A percentile compares a stretch with the other conserved stretches of the same genome.
phyloP scores from a whole-genome alignment of 2,113 vertebrate species.

The Poeciliopsis occidentalis region DNA sequence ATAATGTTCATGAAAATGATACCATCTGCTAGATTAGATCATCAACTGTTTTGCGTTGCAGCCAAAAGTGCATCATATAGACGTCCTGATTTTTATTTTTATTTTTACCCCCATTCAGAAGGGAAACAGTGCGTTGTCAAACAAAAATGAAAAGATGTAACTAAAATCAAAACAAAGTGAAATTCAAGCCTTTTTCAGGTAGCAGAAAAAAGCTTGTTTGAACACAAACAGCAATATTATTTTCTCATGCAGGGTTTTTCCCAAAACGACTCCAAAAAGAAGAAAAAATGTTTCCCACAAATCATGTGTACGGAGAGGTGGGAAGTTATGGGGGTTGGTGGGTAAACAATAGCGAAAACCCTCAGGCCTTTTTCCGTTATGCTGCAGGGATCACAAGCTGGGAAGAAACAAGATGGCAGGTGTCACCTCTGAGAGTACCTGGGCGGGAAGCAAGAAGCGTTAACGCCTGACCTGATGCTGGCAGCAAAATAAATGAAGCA shows the following conservation, averaged over 20 bases:
- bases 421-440: conserved; percentile 55
- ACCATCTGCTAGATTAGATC: conserved; percentile 12
- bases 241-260: conserved; percentile 58
- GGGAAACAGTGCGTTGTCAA: conserved; percentile 6
- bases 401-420: conserved; percentile 67
- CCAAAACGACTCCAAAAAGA: conserved; percentile 67
- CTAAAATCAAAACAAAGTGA: conserved; percentile 11
- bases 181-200: not conserved
- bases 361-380: conserved; percentile 56
- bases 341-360: conserved; percentile 66
- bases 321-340: conserved; percentile 54
- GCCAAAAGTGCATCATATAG: not conserved
- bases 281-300: conserved; percentile 26
- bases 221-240: conserved; percentile 48
- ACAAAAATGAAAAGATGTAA: conserved; percentile 20
- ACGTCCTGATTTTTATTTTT: not conserved
- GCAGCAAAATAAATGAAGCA: conserved; percentile 1
- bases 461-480: not conserved
- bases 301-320: conserved; percentile 16
- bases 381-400: conserved; percentile 33
- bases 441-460: not conserved
- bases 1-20: conserved; percentile 34
- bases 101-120: not conserved
- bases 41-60: conserved; percentile 3
- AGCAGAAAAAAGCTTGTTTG: conserved; percentile 25